Evolutionary conservation across 2,113 vertebrate genomes (phyloP), one percentile per base, ranked within the genome.

Genomic region (Agapornis roseicollis): DNA sequence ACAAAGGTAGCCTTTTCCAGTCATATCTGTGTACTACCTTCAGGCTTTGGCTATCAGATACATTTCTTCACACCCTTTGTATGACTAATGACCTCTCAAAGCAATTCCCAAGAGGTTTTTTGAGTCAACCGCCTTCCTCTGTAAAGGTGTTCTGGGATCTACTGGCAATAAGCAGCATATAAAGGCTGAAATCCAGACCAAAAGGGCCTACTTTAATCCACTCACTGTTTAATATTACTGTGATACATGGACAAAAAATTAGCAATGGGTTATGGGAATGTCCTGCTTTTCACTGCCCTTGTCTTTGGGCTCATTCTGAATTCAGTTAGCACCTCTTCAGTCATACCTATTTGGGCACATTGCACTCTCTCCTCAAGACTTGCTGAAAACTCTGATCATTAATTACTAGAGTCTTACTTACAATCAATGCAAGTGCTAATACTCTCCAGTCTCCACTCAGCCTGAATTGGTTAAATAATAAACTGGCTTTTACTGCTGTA

Each of bases 391-490:
- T 93, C 95, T 61, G 88, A 89, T 94, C 93, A 89, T 94, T 96
- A 97, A 97, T 97, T 97, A 91, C 89, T 76, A 81, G 93, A 92
- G 52, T 95, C 80, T 92, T 93, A 91, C 87, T 88, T 90, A 92
- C 69, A 96, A 96, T 96, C 93, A 96, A 87, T 93, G 85, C 68
- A 92, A 96, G 85, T 88, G 83, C 83, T 91, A 92, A 95, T 90
- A 84, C 49, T 90, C 61, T 94, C 89, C 81, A 85, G 70, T 87
- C 89, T 92, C 78, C 66, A 73, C 78, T 96, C 87, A 92, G 84
- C 24, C 66, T 94, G 91, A 95, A 95, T 88, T 89, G 85, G 92
- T 95, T 94, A 95, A 96, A 94, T 97, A 96, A 94, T 95, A 94
- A 93, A 96, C 93, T 94, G 73, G 19, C 85, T 96, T 93, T 94